phyloP scores from a whole-genome alignment of 2,888 invertebrate genomes.

The Pheosia tremula region DNA sequence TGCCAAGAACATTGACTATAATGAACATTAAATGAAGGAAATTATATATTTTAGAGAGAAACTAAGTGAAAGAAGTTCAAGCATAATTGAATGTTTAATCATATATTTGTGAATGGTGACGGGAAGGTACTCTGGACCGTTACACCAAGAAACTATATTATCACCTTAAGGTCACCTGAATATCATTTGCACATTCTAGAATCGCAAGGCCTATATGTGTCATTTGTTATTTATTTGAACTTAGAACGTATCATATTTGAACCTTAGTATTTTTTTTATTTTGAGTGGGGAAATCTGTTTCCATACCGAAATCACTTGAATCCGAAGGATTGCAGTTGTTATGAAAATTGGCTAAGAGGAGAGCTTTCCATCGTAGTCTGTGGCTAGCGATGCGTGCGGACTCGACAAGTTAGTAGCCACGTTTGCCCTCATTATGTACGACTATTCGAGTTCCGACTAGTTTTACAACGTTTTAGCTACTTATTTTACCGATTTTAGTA shows the following conservation, averaged over 20 bases:
- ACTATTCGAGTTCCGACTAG: conserved; percentile 7
- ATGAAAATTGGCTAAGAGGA: conserved; percentile 18
- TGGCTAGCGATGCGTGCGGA: conserved; percentile 21
- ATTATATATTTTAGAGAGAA: too few relatives aligned
- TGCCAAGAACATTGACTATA: too few relatives aligned
- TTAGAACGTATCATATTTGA: too few relatives aligned
- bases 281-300: background rate
- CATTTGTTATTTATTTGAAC: background rate
- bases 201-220: background rate
- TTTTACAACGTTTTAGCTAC: conserved; percentile 11
- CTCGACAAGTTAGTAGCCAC: conserved; percentile 20
- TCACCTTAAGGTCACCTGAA: too few relatives aligned
- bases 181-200: too few relatives aligned
- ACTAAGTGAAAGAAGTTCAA: too few relatives aligned
- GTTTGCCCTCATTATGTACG: conserved; percentile 27
- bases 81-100: too few relatives aligned
- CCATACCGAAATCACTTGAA: background rate
- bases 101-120: too few relatives aligned
- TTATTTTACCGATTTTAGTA: background rate
- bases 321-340: conserved; percentile 4
- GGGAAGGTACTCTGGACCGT: too few relatives aligned
- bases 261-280: background rate
- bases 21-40: too few relatives aligned
- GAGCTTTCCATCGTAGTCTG: conserved; percentile 18
- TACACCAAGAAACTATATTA: too few relatives aligned